Percentiles rank a stretch among this genome's conserved stretches.
Conservation (phyloP, 1,140 invertebrate genomes). For the Radopholus similis region DNA sequence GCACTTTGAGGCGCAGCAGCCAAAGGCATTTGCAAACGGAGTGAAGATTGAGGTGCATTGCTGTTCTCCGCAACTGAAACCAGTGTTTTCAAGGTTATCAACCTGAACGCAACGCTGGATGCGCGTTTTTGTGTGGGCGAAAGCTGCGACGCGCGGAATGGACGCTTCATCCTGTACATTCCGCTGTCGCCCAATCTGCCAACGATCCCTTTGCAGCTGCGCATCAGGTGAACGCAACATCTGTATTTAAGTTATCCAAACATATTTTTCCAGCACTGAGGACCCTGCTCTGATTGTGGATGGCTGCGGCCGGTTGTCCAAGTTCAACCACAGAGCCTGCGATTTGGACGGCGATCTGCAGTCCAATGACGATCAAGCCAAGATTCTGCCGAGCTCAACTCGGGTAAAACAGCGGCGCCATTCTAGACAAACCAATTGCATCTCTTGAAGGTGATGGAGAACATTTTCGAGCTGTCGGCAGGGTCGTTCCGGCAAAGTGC, state of each 20-base stretch:
- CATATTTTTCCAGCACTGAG: slow-evolving; percentile 30
- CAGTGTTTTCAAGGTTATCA: slow-evolving; percentile 8
- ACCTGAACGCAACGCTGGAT: slow-evolving; percentile 53
- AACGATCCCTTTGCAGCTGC: slow-evolving; percentile 45
- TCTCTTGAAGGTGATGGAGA: slow-evolving; percentile 40
- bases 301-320: slow-evolving; percentile 30
- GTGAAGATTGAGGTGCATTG: slow-evolving; percentile 20
- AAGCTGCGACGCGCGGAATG: slow-evolving; percentile 43
- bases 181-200: slow-evolving; percentile 52
- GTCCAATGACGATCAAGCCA: background rate
- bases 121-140: slow-evolving; percentile 45
- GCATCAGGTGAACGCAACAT: slow-evolving; percentile 37
- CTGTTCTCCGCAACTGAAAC: background rate
- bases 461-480: slow-evolving; percentile 50
- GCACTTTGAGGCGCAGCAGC: background rate
- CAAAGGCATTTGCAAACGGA: slow-evolving; percentile 20
- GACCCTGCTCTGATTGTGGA: slow-evolving; percentile 32
- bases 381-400: slow-evolving; percentile 9
- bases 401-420: background rate
- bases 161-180: slow-evolving; percentile 53
- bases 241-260: slow-evolving; percentile 2
- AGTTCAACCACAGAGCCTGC: slow-evolving; percentile 40
- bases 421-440: slow-evolving; percentile 8
- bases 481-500: slow-evolving; percentile 50
- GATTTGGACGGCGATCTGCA: slow-evolving; percentile 13